Base-by-base conservation (phyloP, 2,888 invertebrate species). In the Ctena decussata region DNA sequence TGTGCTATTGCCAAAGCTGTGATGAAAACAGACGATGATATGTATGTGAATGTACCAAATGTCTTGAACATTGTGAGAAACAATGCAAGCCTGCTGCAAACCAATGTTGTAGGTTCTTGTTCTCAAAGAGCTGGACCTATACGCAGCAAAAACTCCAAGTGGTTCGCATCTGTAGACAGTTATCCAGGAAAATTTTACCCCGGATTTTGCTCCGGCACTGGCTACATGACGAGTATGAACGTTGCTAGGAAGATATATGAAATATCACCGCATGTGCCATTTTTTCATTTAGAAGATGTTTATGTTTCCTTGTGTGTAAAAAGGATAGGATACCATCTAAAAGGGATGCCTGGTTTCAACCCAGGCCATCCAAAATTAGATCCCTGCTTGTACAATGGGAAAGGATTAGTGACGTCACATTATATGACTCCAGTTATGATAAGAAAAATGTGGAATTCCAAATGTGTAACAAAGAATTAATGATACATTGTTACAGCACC, bases 241-340 rank as follows among this genome's bases (percentile, higher is more conserved):
- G 85, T 88, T n/a, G 91, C 82, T 0, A 77, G 71, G 11, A 79
- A 79, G 27, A 75, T 92, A 12, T 73, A 77, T 32, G 73, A 80
- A 5, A 53, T 87, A 0, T 91, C 91, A 5, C 76, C 74, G 5
- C 37, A 85, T 35, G 82, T 91, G 0, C 92, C 92, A 0, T 91
- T 90, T 74, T 91, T 91, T 57, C 85, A 89, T 44, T 71, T 92
- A 70, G 92, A 92, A 77, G 92, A 92, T 53, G 88, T 91, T 35
- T 92, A 90, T 53, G 76, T 92, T 5, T 78, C 87, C 0, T 72
- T 91, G 27, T 91, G 91, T 71, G 75, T 88, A 12, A 49, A 75
- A 44, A 79, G 74, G 77, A 84, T 91, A 18, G 87, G 90, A 0
- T 84, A 77, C 44, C 60, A 37, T 0, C 24, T 91, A 21, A 5